Base-by-base conservation (phyloP, 2,888 invertebrate genomes). In the Eristalinus sepulchralis region DNA sequence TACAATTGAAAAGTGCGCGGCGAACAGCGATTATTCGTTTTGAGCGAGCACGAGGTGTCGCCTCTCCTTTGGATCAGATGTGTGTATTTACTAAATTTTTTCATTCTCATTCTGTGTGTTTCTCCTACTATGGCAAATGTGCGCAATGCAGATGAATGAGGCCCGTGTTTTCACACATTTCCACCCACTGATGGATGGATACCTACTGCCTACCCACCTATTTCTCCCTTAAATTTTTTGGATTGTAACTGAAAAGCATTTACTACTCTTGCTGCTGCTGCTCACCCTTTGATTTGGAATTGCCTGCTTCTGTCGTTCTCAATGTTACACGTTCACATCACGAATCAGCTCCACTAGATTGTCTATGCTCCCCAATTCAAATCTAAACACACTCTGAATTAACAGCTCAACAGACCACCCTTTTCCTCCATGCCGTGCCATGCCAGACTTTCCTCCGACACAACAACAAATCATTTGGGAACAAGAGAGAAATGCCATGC, bases 61-160 rank as follows among this genome's bases (percentile, higher is more conserved):
- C 17, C 17, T 31, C 72, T 55, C 60, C 57, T 59, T 63, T 47
- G 20, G 66, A 78, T 78, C 82, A 86, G 70, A 86, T 82, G 82
- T 80, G 71, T 59, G 60, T 71, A 71, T 76, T 81, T 81, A 77
- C 68, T 77, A 85, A 68, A 57, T 22, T 24, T 11, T 77, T 55
- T 22, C 34, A 36, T 67, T 76, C 27, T 63, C 36, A 53, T 36
- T 70, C 64, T 22, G 34, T 71, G 55, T 24, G 62, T 73, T 75
- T 86, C 71, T 70, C 73, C 64, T 82, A 60, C 66, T 60, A 66
- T 64, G 60, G 62, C 67, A 79, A 86, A 86, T 86, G 71, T 86
- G 86, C 86, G 86, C 86, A 86, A 86, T 86, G 86, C 86, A 86
- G 86, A 86, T 86, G 82, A 79, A 62, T 77, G 71, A 71, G 63